Evolutionary conservation across 2,113 vertebrate species (phyloP).

Genomic region (Erythrocebus patas): DNA sequence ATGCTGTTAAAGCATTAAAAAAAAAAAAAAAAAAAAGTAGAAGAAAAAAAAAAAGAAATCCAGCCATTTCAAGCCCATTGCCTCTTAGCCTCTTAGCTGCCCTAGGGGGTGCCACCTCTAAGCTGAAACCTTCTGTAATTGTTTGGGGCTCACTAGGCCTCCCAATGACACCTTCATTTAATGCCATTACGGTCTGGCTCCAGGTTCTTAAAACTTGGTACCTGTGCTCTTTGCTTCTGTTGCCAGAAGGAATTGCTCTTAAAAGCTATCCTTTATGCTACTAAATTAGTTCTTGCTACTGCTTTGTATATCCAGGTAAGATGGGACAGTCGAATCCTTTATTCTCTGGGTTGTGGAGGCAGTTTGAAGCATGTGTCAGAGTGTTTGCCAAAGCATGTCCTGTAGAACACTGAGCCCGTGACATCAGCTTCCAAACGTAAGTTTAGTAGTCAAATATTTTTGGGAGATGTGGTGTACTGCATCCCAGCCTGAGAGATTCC

Average conservation of each 20-base stretch:
- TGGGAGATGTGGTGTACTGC: neutral
- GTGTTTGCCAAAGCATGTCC: neutral
- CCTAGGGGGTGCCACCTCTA: neutral
- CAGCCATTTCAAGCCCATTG: neutral
- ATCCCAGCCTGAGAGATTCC: neutral
- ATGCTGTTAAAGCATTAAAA: neutral
- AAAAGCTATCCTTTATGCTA: neutral
- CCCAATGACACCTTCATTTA: neutral
- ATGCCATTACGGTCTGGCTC: neutral
- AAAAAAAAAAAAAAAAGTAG: neutral
- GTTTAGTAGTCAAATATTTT: neutral
- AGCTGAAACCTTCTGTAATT: neutral
- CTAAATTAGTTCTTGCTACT: neutral
- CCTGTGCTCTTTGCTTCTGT: neutral
- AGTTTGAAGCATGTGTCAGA: neutral
- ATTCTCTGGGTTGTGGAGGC: neutral
- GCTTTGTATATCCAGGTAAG: neutral
- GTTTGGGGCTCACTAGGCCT: neutral
- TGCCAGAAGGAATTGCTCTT: constrained; percentile 32
- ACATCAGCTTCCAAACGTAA: neutral
- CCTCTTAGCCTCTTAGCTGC: neutral
- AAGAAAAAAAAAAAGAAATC: neutral
- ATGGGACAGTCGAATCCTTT: neutral
- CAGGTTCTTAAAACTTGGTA: constrained; percentile 9
- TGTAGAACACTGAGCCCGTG: neutral